Evolutionary conservation across 2,888 invertebrate genomes (phyloP).

Genomic region (Drosophila neotestacea): DNA sequence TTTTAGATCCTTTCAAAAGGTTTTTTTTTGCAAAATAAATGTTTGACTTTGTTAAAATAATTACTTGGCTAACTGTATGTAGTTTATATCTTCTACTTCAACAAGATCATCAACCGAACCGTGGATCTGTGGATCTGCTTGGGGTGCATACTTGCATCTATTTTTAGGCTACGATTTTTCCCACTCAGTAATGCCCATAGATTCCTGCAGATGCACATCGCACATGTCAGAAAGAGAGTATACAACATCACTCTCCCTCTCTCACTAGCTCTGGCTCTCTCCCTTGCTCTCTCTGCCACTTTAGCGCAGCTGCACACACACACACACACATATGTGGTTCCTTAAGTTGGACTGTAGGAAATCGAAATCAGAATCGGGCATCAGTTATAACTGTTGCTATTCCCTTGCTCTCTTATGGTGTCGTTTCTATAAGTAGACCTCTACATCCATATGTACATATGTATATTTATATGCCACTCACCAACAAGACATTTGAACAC

Average conservation of each 20-base stretch:
- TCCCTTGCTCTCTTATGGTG: slow-evolving; percentile 30
- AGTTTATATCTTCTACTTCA: slow-evolving; percentile 7
- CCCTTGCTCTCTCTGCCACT: slow-evolving; percentile 15
- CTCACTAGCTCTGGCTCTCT: background rate
- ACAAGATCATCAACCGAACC: slow-evolving; percentile 65
- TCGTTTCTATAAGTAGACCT: slow-evolving; percentile 72
- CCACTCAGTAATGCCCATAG: slow-evolving; percentile 69
- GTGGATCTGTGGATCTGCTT: slow-evolving; percentile 39
- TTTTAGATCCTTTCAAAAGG: no score
- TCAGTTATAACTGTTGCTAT: slow-evolving; percentile 61
- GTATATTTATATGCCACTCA: slow-evolving; percentile 53
- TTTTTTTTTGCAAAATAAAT: no score
- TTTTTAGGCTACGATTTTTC: slow-evolving; percentile 77
- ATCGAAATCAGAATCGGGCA: slow-evolving; percentile 53
- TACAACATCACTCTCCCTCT: background rate
- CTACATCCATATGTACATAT: slow-evolving; percentile 65
- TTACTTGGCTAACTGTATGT: background rate
- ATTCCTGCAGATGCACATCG: slow-evolving; percentile 48
- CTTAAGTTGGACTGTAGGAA: slow-evolving; percentile 51
- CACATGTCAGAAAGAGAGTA: slow-evolving; percentile 1
- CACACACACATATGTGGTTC: slow-evolving; percentile 22
- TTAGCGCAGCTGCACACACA: slow-evolving; percentile 10
- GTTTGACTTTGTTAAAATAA: background rate
- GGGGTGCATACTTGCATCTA: slow-evolving; percentile 61
- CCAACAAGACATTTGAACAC: slow-evolving; percentile 57